phyloP scores from a whole-genome alignment of 2,113 vertebrate species.

The Turdus rufiventris region DNA sequence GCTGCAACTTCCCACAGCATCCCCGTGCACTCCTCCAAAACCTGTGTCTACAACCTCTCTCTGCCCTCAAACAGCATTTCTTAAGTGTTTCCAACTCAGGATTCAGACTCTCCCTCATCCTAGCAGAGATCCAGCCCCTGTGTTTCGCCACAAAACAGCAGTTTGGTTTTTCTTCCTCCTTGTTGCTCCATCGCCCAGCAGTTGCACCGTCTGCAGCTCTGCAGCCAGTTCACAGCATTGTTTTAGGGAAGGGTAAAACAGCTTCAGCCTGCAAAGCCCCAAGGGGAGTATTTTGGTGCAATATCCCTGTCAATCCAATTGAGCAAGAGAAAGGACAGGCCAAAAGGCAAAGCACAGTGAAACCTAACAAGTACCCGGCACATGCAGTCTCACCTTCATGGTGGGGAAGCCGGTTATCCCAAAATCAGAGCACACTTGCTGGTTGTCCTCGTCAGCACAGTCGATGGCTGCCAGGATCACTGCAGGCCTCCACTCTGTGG shows the following conservation, averaged over 20 bases:
- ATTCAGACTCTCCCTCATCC: background rate
- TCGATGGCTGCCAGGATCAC: slow-evolving; percentile 66
- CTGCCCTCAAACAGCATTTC: background rate
- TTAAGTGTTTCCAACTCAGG: background rate
- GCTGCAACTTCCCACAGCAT: background rate
- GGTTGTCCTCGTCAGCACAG: slow-evolving; percentile 67
- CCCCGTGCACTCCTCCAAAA: background rate
- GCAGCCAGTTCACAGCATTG: background rate
- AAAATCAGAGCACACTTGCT: slow-evolving; percentile 57
- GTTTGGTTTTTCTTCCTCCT: background rate
- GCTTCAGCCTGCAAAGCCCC: background rate
- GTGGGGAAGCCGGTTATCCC: slow-evolving; percentile 70
- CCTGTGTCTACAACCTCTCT: rapidly evolving
- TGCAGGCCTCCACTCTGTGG: slow-evolving; percentile 68
- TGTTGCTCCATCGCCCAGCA: background rate
- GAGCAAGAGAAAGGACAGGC: background rate
- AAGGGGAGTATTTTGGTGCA: background rate
- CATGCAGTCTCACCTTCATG: slow-evolving; percentile 22
- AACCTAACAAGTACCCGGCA: rapidly evolving
- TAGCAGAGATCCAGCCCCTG: background rate
- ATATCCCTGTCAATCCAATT: background rate
- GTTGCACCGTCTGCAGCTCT: background rate
- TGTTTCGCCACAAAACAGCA: rapidly evolving
- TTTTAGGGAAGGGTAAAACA: background rate
- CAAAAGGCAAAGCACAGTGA: background rate